Evolutionary conservation across 2,797 vertebrate species (phyloP).

Genomic region (Sebastes kiyomatsui): DNA sequence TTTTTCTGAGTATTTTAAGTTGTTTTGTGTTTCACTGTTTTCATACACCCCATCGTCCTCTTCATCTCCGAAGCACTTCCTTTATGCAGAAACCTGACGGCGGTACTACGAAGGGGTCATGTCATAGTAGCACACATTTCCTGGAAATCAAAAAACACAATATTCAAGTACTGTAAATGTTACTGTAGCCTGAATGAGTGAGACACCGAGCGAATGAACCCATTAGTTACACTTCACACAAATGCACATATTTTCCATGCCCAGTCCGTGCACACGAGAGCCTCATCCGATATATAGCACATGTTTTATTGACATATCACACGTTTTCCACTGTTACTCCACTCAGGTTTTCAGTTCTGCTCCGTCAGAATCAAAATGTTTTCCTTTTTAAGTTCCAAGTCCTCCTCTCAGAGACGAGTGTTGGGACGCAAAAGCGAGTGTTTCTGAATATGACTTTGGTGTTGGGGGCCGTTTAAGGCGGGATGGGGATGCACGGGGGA

Average conservation of each 20-base stretch:
- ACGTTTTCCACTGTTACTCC: slow-evolving; percentile 72
- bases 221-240: slow-evolving; percentile 38
- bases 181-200: slow-evolving; percentile 72
- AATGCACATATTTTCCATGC: slow-evolving; percentile 49
- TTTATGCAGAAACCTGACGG: slow-evolving; percentile 65
- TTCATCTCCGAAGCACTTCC: slow-evolving; percentile 28
- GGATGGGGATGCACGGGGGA: neutral
- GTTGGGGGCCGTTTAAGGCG: slow-evolving; percentile 3
- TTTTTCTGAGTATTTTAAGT: slow-evolving; percentile 18
- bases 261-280: slow-evolving; percentile 51
- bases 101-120: slow-evolving; percentile 57
- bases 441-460: slow-evolving; percentile 14
- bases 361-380: slow-evolving; percentile 61
- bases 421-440: slow-evolving; percentile 11
- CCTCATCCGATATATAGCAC: slow-evolving; percentile 62
- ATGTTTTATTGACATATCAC: slow-evolving; percentile 66
- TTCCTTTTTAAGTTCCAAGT: slow-evolving; percentile 30
- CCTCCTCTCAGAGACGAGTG: slow-evolving; percentile 43
- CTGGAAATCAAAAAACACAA: slow-evolving; percentile 46
- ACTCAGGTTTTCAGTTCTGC: slow-evolving; percentile 83
- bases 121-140: slow-evolving; percentile 70
- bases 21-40: slow-evolving; percentile 30
- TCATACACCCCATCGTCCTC: neutral
- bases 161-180: slow-evolving; percentile 76
- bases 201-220: slow-evolving; percentile 46